phyloP scores from a whole-genome alignment of 2,113 vertebrate species.

The Nestor notabilis region DNA sequence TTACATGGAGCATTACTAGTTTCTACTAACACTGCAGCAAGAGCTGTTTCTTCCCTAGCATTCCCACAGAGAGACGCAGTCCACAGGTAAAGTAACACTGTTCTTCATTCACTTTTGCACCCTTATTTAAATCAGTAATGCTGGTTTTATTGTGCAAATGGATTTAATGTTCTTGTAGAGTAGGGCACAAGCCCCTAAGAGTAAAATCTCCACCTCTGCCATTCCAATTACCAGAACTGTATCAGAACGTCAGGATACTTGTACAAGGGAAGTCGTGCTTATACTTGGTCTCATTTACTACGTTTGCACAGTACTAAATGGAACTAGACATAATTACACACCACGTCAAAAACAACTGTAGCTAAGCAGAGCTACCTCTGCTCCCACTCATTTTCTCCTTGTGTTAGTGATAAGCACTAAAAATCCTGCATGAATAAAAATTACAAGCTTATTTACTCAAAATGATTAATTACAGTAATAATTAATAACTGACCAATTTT shows the following conservation, averaged over 20 bases:
- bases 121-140: background rate
- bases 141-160: background rate
- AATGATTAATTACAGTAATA: background rate
- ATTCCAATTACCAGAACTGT: background rate
- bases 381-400: background rate
- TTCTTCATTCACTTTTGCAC: background rate
- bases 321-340: background rate
- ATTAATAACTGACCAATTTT: background rate
- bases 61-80: background rate
- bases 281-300: background rate
- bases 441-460: background rate
- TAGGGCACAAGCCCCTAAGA: background rate
- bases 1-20: background rate
- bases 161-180: background rate
- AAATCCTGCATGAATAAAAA: background rate
- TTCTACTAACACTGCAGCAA: background rate
- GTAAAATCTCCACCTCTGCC: background rate
- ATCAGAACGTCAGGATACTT: background rate
- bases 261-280: background rate
- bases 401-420: background rate
- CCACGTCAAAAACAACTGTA: background rate
- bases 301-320: background rate
- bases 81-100: background rate
- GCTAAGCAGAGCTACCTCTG: background rate
- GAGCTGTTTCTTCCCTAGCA: background rate